phyloP scores from a whole-genome alignment of 1,140 invertebrate genomes.

The Leptinotarsa undecemlineata region DNA sequence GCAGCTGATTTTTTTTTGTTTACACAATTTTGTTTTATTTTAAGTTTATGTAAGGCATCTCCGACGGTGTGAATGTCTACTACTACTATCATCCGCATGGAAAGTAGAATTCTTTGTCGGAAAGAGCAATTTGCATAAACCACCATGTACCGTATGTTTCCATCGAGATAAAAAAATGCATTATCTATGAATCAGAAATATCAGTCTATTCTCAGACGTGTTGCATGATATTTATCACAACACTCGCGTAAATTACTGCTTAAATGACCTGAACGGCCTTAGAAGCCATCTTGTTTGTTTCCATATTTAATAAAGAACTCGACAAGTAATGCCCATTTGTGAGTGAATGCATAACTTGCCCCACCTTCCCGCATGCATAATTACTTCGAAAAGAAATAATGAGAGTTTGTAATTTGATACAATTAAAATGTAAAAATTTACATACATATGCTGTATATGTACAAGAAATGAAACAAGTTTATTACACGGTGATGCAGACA shows the following conservation, averaged over 20 bases:
- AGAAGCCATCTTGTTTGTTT: constrained; percentile 1
- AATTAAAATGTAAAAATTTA: not conserved
- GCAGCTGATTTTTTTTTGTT: too few relatives aligned
- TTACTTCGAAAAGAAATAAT: not conserved
- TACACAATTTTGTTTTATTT: too few relatives aligned
- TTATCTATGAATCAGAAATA: constrained; percentile 1
- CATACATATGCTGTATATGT: constrained; percentile 5
- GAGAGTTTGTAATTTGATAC: constrained; percentile 8
- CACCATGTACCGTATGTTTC: not conserved
- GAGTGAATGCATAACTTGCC: constrained; percentile 2
- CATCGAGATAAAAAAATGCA: not conserved
- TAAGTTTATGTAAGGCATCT: too few relatives aligned
- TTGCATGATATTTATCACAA: not conserved
- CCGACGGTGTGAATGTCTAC: too few relatives aligned
- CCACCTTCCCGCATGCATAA: not conserved
- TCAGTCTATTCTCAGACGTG: not conserved
- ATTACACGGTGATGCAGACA: not conserved
- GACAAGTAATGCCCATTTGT: constrained; percentile 2
- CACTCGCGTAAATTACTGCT: not conserved
- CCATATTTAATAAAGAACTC: constrained; percentile 8
- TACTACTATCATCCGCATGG: too few relatives aligned
- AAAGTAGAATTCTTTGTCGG: not conserved
- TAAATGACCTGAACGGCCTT: constrained; percentile 4
- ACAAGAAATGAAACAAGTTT: not conserved
- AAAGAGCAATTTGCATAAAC: not conserved